Base-by-base conservation (phyloP, 2,888 invertebrate genomes). In the Drosophila heteroneura region DNA sequence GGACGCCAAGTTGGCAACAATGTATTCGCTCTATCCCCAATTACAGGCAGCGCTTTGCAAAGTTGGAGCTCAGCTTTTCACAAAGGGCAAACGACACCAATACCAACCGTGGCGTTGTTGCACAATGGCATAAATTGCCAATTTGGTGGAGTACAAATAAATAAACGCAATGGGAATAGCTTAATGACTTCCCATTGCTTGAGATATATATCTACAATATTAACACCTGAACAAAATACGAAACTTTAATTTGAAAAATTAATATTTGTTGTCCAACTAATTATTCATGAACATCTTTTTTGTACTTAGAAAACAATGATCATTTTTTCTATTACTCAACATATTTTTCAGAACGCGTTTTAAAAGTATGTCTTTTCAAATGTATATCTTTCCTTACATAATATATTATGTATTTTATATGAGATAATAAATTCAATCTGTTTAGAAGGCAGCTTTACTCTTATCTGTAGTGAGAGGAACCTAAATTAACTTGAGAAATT, bases 41-140 rank as follows among this genome's bases (percentile, higher is more conserved):
- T 76, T 73, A 79, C 68, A 69, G 53, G 16, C 32, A 14, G 6
- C 33, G 54, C 51, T 51, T 47, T 47, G 68, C 85, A 88, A 53
- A 2, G 53, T 64, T 70, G 61, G 62, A 53, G 58, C 71, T 44
- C 57, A 67, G 71, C 52, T 71, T 47, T 26, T 2, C 16, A 9
- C 37, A 33, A 56, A 57, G 67, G 49, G 39, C 37, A 16, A 10
- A 12, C 16, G 5, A 33, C 32, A 32, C 37, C 28, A 39, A 60
- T 10, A 2, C 35, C 26, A 51, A 10, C 14, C 16, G 9, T 30
- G 59, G 22, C 22, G 35, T 16, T 26, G 62, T 0, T 30, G 69
- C 51, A 77, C 77, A 70, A 59, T 77, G 69, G 51, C 5, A 39
- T 14, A 9, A 51, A 30, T 0, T 19, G 22, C 5, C 5, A 7